A percentile compares a stretch with the other conserved stretches of the same genome.
Evolutionary conservation across 2,888 invertebrate species (phyloP).

Genomic region (Tipula lateralis): DNA sequence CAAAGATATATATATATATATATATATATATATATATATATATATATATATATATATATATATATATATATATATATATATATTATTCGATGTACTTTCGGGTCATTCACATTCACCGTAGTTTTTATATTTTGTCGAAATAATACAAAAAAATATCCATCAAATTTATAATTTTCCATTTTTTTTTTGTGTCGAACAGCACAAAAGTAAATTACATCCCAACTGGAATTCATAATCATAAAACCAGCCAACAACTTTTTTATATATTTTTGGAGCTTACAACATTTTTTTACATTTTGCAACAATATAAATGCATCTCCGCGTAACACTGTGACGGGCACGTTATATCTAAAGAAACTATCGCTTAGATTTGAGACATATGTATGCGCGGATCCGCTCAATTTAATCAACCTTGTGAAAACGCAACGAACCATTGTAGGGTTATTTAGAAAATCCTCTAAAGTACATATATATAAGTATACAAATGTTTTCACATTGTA

Average conservation of each 20-base stretch:
- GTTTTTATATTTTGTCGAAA: not conserved
- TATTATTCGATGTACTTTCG: not conserved
- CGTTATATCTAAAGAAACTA: not conserved
- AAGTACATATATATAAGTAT: too few species aligned
- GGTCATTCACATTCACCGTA: not conserved
- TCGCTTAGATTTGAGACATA: not conserved
- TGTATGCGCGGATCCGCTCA: not conserved
- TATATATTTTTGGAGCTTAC: not conserved
- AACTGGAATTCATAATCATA: not conserved
- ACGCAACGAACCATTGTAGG: not conserved
- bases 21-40: not conserved
- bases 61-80: too few species aligned
- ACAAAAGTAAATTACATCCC: not conserved
- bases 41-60: too few species aligned
- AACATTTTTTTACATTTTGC: not conserved
- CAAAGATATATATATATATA: not conserved
- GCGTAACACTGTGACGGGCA: not conserved
- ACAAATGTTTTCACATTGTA: not conserved
- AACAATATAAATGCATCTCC: not conserved
- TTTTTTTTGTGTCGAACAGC: not conserved
- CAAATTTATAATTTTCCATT: not conserved
- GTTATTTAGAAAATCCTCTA: not conserved
- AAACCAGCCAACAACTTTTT: not conserved
- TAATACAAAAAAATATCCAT: not conserved
- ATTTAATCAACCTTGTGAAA: not conserved